Base-by-base conservation (phyloP, 1,140 invertebrate genomes). In the Calephelis nemesis region DNA sequence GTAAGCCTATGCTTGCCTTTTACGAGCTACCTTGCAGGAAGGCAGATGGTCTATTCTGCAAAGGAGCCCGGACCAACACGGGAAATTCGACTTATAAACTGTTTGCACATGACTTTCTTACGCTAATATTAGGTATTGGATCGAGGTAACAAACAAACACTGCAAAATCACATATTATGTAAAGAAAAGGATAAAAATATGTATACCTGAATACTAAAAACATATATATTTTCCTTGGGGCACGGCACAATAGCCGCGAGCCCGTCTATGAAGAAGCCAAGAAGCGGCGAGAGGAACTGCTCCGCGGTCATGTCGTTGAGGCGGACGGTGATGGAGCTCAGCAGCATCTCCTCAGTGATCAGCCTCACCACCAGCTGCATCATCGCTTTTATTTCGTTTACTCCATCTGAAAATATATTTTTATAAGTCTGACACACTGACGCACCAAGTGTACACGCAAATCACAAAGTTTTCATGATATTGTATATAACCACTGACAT, bases 291-390 rank as follows among this genome's bases (percentile, higher is more conserved):
- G 2, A 99, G 93, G 87, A 99, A 99, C 0, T 96, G 96, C 77
- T 98, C 96, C 50, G 96, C 95, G 0, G 97, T 98, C 96, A 99
- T 98, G 74, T 98, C 97, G 77, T 97, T 96, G 1, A 99, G 87
- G 42, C 98, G 94, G 0, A 99, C 96, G 0, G 98, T 99, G 8
- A 99, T 97, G 0, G 98, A 98, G 87, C 98, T 98, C 72, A 96
- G 95, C 0, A 99, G 91, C 97, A 99, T 99, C 63, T 98, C 96
- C 80, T 98, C 97, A 0, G 98, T 98, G 19, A 99, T 97, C 2
- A 99, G 89, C 3, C 97, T 93, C 0, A 99, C 98, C 0, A 95
- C 95, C 0, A 99, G 93, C 54, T 96, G 96, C 96, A 98, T 97
- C 30, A 96, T 94, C 0, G 97, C 97, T 87, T 97, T 97, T 0